phyloP scores from a whole-genome alignment of 2,888 invertebrate genomes.

The Sphaeridia pumilis region DNA sequence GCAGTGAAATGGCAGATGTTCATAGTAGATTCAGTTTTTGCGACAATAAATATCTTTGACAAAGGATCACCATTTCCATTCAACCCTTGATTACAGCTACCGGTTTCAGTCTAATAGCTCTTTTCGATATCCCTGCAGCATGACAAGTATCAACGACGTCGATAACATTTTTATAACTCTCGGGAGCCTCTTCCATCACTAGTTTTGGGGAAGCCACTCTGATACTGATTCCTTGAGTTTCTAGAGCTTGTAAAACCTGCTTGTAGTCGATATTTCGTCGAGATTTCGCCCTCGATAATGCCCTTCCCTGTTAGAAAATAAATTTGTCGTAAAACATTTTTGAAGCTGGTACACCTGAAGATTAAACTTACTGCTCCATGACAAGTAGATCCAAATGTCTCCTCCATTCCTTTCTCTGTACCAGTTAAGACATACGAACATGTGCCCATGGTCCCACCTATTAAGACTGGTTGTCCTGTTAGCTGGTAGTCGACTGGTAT shows the following conservation, averaged over 20 bases:
- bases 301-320: slow-evolving; percentile 61
- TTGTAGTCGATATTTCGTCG: slow-evolving; percentile 88
- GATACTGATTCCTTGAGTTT: slow-evolving; percentile 79
- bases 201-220: slow-evolving; percentile 97
- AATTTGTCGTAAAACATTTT: too few relatives aligned
- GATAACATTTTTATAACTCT: slow-evolving; percentile 98
- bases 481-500: slow-evolving; percentile 98
- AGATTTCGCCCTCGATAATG: slow-evolving; percentile 92
- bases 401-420: slow-evolving; percentile 91
- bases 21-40: too few relatives aligned
- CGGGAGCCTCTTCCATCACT: slow-evolving; percentile 99
- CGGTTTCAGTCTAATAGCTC: slow-evolving; percentile 88
- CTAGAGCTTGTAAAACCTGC: slow-evolving; percentile 72
- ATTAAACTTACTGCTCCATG: slow-evolving; percentile 94
- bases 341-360: too few relatives aligned
- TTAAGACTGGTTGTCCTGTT: slow-evolving; percentile 95
- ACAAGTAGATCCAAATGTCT: slow-evolving; percentile 99
- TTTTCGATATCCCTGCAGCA: slow-evolving; percentile 94
- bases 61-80: too few relatives aligned
- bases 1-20: too few relatives aligned
- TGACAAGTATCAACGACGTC: slow-evolving; percentile 99
- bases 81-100: slow-evolving; percentile 98
- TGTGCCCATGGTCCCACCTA: slow-evolving; percentile 99
- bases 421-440: slow-evolving; percentile 98
- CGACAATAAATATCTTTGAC: too few relatives aligned